A percentile compares a stretch with the other conserved stretches of the same genome.
Evolutionary conservation across 2,113 vertebrate species (phyloP).

Genomic region (Suricata suricatta): DNA sequence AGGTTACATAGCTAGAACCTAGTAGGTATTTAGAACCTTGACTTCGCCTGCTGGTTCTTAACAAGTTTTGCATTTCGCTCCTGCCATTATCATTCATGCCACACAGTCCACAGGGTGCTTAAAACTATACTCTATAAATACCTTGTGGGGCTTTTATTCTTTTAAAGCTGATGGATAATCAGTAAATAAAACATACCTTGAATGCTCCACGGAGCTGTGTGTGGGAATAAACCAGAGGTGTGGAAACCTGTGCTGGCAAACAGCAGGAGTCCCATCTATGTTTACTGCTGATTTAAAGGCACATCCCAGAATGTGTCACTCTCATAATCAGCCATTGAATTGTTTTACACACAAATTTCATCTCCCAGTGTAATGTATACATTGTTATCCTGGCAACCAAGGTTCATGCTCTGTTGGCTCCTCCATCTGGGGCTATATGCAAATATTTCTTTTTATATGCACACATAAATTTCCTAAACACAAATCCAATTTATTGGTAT

Average conservation of each 20-base stretch:
- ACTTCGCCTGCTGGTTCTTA: background rate
- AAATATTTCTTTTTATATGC: conserved; percentile 11
- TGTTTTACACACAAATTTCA: conserved; percentile 17
- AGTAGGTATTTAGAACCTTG: background rate
- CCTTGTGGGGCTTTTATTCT: background rate
- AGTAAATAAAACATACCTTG: conserved; percentile 13
- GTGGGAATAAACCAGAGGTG: background rate
- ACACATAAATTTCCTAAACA: conserved; percentile 37
- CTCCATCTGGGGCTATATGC: background rate
- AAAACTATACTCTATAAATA: background rate
- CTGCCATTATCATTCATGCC: background rate
- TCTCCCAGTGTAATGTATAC: background rate
- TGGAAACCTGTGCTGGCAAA: background rate
- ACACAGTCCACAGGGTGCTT: background rate
- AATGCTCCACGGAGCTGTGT: background rate
- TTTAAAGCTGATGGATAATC: conserved; percentile 12
- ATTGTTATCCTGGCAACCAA: background rate
- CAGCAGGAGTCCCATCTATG: background rate
- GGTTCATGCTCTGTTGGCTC: background rate
- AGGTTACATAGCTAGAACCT: background rate
- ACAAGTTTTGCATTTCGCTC: background rate
- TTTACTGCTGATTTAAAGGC: background rate
- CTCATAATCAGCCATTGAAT: conserved; percentile 23
- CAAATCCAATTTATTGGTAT: conserved; percentile 49
- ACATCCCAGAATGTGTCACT: background rate